Conservation (phyloP, 2,888 invertebrate species). For the Ornithoptera alexandrae region DNA sequence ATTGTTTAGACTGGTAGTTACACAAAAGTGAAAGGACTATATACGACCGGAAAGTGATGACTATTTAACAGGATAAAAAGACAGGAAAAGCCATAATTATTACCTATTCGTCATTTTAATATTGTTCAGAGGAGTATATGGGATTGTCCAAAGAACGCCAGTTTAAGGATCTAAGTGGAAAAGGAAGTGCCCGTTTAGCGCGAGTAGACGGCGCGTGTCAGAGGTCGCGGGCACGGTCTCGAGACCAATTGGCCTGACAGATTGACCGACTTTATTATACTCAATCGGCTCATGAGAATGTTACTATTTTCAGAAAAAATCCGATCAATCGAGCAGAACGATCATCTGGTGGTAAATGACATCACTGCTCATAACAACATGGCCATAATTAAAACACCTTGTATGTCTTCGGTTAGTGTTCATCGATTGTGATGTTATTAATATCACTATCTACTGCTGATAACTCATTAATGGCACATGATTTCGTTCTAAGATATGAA, state of each 20-base stretch:
- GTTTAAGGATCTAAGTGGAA: conserved; percentile 37
- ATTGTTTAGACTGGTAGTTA: no score
- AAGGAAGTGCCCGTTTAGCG: conserved; percentile 59
- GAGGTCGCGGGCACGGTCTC: conserved; percentile 45
- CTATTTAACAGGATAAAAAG: neutral
- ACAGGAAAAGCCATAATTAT: conserved; percentile 9
- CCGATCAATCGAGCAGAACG: no score
- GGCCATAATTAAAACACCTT: no score
- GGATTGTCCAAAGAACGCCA: conserved; percentile 30
- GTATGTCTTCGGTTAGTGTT: no score
- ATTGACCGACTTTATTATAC: conserved; percentile 22
- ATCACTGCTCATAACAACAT: no score
- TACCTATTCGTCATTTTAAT: conserved; percentile 5
- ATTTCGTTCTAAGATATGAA: no score
- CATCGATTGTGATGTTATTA: no score
- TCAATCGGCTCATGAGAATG: neutral
- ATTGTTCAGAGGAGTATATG: neutral
- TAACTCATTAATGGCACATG: no score
- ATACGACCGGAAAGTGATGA: no score
- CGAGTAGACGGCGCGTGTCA: conserved; percentile 46
- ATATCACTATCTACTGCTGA: no score
- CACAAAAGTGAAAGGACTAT: no score
- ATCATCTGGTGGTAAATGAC: no score
- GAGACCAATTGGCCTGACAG: conserved; percentile 35
- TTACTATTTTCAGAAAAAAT: neutral